phyloP scores from a whole-genome alignment of 2,113 vertebrate species.

The Catharus minimus region DNA sequence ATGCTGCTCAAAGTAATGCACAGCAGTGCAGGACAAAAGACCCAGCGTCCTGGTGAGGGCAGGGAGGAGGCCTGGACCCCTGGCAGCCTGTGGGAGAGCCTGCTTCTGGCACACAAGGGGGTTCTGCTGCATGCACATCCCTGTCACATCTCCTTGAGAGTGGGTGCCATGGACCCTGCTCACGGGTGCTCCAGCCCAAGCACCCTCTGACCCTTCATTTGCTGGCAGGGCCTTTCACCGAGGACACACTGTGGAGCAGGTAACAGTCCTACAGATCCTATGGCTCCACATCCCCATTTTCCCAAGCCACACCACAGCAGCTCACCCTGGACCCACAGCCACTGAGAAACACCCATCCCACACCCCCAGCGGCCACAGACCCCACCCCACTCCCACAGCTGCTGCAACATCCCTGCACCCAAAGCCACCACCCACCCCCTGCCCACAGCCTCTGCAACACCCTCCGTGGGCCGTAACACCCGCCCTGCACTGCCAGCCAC shows the following conservation, averaged over 20 bases:
- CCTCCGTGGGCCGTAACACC: accelerated
- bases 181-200: neutral
- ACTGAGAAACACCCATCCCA: accelerated
- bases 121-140: neutral
- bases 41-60: accelerated
- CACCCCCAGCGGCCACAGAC: neutral
- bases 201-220: accelerated
- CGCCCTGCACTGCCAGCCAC: accelerated
- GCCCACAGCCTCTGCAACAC: neutral
- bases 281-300: accelerated
- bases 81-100: accelerated
- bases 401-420: neutral
- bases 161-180: neutral
- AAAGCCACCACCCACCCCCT: neutral
- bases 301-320: neutral
- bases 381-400: neutral
- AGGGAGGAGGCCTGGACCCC: neutral
- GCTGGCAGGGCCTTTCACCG: neutral
- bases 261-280: neutral
- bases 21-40: neutral
- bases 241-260: accelerated
- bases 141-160: neutral
- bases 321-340: accelerated
- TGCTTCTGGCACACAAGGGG: neutral
- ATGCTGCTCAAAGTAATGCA: neutral